Evolutionary conservation across 2,888 invertebrate species (phyloP).

Genomic region (Parnassius smintheus): DNA sequence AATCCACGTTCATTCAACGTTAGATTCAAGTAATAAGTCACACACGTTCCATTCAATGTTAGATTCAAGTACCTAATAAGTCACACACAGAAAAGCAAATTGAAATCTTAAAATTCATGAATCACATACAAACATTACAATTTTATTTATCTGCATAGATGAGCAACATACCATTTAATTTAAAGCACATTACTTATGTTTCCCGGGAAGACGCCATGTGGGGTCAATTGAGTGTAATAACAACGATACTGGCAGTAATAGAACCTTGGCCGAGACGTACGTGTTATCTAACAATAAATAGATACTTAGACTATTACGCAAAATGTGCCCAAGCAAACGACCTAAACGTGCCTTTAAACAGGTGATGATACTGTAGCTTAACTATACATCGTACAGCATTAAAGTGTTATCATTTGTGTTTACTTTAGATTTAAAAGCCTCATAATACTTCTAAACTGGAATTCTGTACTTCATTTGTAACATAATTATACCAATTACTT

Average conservation of each 20-base stretch:
- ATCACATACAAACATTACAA: too few species aligned
- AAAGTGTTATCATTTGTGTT: conserved; percentile 13
- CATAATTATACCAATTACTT: too few species aligned
- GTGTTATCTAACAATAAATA: conserved; percentile 28
- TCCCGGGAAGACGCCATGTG: conserved; percentile 14
- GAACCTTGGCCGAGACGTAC: conserved; percentile 34
- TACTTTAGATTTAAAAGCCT: conserved; percentile 17
- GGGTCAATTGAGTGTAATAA: conserved; percentile 36
- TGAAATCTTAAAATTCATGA: too few species aligned
- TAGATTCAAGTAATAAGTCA: too few species aligned
- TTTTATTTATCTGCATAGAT: neutral
- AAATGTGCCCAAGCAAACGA: conserved; percentile 5
- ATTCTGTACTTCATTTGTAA: neutral
- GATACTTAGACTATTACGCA: conserved; percentile 22
- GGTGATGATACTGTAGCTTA: conserved; percentile 1
- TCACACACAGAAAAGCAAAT: too few species aligned
- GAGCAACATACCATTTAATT: neutral
- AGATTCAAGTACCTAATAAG: too few species aligned
- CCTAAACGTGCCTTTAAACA: conserved; percentile 3
- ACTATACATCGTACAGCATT: conserved; percentile 2
- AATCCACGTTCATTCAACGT: too few species aligned
- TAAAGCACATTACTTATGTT: conserved; percentile 4
- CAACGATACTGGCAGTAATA: conserved; percentile 26
- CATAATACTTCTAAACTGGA: conserved; percentile 5
- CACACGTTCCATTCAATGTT: too few species aligned